These are phyloP conservation scores for Benitochromis conjunctus DNA, from an alignment of 2,113 vertebrate species.

Conservation along the genomic window DNA sequence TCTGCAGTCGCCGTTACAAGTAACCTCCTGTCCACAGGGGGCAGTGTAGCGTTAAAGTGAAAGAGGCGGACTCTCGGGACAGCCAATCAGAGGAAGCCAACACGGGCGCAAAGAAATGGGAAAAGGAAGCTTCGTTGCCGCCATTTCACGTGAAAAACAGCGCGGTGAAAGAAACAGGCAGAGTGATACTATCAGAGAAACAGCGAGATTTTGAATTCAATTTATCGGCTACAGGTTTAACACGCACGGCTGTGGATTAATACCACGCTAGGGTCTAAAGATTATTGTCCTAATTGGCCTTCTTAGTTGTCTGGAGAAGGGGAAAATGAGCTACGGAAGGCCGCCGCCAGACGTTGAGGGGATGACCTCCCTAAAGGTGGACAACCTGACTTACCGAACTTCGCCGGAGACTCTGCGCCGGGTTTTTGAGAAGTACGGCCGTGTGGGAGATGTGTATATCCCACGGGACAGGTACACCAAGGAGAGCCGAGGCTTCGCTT, in stretches of 20 bases:
- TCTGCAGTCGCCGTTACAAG: background rate
- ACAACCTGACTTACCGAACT: constrained; percentile 96
- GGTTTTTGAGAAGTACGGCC: constrained; percentile 96
- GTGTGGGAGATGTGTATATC: constrained; percentile 95
- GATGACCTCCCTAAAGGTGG: constrained; percentile 99
- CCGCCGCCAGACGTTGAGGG: constrained; percentile 97
- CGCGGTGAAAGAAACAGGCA: background rate
- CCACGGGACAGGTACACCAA: constrained; percentile 92
- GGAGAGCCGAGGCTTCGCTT: constrained; percentile 94
- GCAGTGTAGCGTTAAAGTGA: background rate
- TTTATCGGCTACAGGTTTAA: background rate
- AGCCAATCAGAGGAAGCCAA: constrained; percentile 54
- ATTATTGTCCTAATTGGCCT: background rate
- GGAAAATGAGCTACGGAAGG: constrained; percentile 92
- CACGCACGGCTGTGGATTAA: background rate
- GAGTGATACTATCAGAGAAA: background rate
- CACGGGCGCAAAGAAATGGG: constrained; percentile 15
- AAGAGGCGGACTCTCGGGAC: background rate
- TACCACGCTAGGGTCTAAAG: rapidly evolving
- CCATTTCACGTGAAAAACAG: constrained; percentile 68
- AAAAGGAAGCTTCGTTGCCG: constrained; percentile 58
- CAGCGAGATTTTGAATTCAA: background rate
- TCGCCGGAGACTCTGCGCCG: constrained; percentile 93
- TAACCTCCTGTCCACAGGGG: background rate
- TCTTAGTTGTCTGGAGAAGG: background rate